Evolutionary conservation across 2,888 invertebrate species (phyloP).

Genomic region (Sarcophaga subvicina): DNA sequence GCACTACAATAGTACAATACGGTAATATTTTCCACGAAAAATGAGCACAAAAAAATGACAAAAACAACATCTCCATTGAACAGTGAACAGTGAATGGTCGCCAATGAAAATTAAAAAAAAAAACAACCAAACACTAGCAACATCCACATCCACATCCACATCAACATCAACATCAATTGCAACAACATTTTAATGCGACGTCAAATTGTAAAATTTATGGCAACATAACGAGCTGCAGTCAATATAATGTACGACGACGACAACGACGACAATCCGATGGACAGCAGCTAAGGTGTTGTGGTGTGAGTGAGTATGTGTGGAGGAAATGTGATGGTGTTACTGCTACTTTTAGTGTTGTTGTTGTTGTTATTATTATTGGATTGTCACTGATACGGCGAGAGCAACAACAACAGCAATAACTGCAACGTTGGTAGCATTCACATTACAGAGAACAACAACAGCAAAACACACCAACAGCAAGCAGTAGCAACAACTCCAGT

Average conservation of each 20-base stretch:
- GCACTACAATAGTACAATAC: conserved; percentile 59
- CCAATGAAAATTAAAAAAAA: conserved; percentile 44
- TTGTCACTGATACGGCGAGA: conserved; percentile 44
- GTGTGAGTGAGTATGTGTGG: not conserved
- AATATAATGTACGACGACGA: conserved; percentile 63
- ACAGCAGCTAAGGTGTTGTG: not conserved
- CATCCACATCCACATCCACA: not conserved
- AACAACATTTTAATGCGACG: conserved; percentile 70
- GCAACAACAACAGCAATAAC: conserved; percentile 31
- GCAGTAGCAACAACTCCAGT: conserved; percentile 69
- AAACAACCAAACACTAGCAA: conserved; percentile 9
- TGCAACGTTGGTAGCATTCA: conserved; percentile 46
- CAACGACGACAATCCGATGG: conserved; percentile 46
- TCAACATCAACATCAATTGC: conserved; percentile 58
- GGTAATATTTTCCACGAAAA: conserved; percentile 57
- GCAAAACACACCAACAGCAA: not conserved
- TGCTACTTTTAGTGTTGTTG: not conserved
- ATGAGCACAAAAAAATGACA: not conserved
- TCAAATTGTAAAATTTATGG: conserved; percentile 70
- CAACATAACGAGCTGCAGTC: conserved; percentile 71
- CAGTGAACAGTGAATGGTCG: conserved; percentile 38
- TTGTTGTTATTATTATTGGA: conserved; percentile 46
- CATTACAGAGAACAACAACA: conserved; percentile 7
- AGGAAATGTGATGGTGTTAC: conserved; percentile 9
- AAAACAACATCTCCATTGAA: conserved; percentile 1